Evolutionary conservation across 2,797 vertebrate genomes (phyloP), one percentile per base, ranked within the genome.

Genomic region (Trachurus trachurus): DNA sequence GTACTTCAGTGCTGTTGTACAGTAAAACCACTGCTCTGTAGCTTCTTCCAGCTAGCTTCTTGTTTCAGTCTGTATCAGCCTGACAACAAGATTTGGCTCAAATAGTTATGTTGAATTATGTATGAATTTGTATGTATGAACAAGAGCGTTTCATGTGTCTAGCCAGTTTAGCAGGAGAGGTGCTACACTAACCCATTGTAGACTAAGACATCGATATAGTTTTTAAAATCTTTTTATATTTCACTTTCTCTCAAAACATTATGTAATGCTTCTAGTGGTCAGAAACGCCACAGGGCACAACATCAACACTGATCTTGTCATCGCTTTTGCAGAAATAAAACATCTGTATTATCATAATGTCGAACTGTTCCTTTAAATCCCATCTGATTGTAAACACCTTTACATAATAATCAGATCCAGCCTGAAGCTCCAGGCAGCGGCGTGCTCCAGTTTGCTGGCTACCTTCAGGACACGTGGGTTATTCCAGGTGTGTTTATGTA

Each of bases 401-500:
- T 37, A 37, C 34, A 37, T 37, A 37, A 37, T 37, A 37, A 37
- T 37, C 34, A 37, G 9, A 57, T 16, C 68, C 73, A 52, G n/a
- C 12, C 4, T 37, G 3, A 3, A 44, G 6, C 52, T 40, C 2
- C 22, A 56, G 31, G 49, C 34, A 65, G 8, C 15, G 49, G 4
- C 40, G 26, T 57, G 29, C 26, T 53, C 4, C 9, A 45, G 29
- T 42, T 42, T 71, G 13, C 52, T 16, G 57, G 22, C 37, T 19
- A 47, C 31, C 31, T 34, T 17, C 19, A 19, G 54, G 52, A 74
- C 72, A 63, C 68, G 63, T 10, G 40, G 71, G 44, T 69, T 34
- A 50, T 52, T 52, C 56, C 40, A 54, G 21, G 44, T 42, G 26
- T 74, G 45, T 83, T 82, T 82, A 66, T 78, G 74, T 74, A 77